These are phyloP conservation scores for Eristalis intricaria DNA, from an alignment of 2,888 invertebrate genomes.

Conservation along the genomic window DNA sequence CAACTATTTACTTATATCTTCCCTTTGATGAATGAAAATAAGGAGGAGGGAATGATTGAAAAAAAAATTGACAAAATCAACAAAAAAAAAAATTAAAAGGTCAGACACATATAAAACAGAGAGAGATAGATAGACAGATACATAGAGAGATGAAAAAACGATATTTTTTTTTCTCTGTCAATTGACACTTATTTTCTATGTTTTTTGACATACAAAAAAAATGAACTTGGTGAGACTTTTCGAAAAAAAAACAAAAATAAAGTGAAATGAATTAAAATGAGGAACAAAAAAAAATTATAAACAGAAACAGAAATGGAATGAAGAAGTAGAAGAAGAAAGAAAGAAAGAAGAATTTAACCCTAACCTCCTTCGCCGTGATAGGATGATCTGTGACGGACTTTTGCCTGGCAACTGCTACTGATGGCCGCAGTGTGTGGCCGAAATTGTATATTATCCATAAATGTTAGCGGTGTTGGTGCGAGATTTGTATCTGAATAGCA, in stretches of 20 bases:
- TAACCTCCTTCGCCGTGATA: slow-evolving; percentile 70
- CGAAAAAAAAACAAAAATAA: background rate
- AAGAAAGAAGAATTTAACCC: slow-evolving; percentile 43
- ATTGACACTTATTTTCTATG: background rate
- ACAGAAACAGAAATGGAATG: background rate
- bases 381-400: slow-evolving; percentile 57
- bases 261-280: background rate
- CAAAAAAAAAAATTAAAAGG: background rate
- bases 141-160: background rate
- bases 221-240: too few relatives aligned
- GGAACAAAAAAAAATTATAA: background rate
- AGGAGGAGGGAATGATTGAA: background rate
- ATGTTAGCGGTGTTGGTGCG: slow-evolving; percentile 23
- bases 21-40: background rate
- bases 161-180: background rate
- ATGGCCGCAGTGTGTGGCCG: slow-evolving; percentile 28
- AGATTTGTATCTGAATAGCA: slow-evolving; percentile 20
- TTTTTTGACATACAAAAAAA: slow-evolving; percentile 1
- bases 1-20: background rate
- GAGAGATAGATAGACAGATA: slow-evolving; percentile 11
- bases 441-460: slow-evolving; percentile 36
- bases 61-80: background rate
- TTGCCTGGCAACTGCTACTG: slow-evolving; percentile 38
- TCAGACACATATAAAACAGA: background rate
- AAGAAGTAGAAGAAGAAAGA: background rate